A percentile compares a stretch with the other conserved stretches of the same genome.
phyloP scores from a whole-genome alignment of 2,888 invertebrate species.

The Acleris sparsana region DNA sequence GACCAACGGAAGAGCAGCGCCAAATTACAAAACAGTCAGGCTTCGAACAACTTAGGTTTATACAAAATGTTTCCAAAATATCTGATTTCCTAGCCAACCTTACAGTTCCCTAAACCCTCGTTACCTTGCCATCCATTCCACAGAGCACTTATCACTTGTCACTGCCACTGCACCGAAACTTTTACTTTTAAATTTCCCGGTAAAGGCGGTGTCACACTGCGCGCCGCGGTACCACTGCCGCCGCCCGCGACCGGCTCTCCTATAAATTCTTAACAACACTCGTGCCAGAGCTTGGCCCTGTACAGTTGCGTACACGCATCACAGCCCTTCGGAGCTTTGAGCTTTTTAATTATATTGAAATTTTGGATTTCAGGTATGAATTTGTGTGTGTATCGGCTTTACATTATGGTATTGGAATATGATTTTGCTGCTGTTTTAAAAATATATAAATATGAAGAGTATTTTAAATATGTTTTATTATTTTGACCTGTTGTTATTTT shows the following conservation, averaged over 20 bases:
- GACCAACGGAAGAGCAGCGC: too few relatives aligned
- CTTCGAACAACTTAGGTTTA: too few relatives aligned
- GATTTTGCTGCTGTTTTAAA: too few relatives aligned
- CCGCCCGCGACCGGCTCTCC: constrained; percentile 69
- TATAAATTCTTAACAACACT: constrained; percentile 80
- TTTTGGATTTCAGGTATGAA: too few relatives aligned
- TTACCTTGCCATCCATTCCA: constrained; percentile 74
- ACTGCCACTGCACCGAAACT: constrained; percentile 57
- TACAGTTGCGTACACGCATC: constrained; percentile 59
- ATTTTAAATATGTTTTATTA: too few relatives aligned
- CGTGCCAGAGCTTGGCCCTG: constrained; percentile 75
- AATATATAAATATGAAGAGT: too few relatives aligned
- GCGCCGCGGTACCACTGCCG: constrained; percentile 56
- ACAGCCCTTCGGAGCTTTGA: constrained; percentile 27
- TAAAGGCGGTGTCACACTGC: constrained; percentile 44
- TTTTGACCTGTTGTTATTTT: too few relatives aligned
- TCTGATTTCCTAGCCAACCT: too few relatives aligned
- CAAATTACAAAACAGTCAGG: too few relatives aligned
- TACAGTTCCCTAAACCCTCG: not conserved
- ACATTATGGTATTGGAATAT: too few relatives aligned
- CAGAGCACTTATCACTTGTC: constrained; percentile 48
- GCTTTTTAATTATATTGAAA: constrained; percentile 1
- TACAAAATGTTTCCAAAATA: too few relatives aligned
- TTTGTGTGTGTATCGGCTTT: too few relatives aligned
- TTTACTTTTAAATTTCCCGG: constrained; percentile 61